Base-by-base conservation (phyloP, 2,113 vertebrate species). In the Pterocles gutturalis region DNA sequence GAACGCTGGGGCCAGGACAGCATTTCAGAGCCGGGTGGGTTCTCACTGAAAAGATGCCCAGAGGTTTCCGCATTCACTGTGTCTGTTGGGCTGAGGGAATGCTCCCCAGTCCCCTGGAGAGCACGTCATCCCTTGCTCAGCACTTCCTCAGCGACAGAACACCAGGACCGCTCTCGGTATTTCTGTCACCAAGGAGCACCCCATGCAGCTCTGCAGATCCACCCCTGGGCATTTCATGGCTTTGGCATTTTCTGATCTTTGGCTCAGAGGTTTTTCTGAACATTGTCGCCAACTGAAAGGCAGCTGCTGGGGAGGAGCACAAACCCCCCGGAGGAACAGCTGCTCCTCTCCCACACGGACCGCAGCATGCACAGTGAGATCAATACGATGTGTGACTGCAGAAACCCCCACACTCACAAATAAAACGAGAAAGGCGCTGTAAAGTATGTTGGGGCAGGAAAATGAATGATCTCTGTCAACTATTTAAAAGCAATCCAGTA, bases 401-500 rank as follows among this genome's bases (percentile, higher is more conserved):
- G 53, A 75, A 60, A 36, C 15, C 26, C 49, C 2, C 54, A 7
- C 76, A 70, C 60, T 16, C 33, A 51, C 66, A 55, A 53, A 94
- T 22, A 83, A 83, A 88, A 31, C 60, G 36, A 77, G 93, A 94
- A 97, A 83, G 1, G 8, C 11, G 6, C 66, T 18, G 7, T 76
- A 95, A 96, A 96, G 94, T 76, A 75, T 29, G 54, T 36, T 71
- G 78, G 77, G 91, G 90, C 87, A 92, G 85, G 89, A 95, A 97
- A 98, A 97, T 33, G 33, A 97, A 97, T 96, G 80, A 96, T 96
- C 91, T 90, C 76, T 97, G 97, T 96, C 98, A 94, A 82, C 95
- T 96, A 91, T 96, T 93, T 96, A 97, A 97, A 97, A 98, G 97
- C 90, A 97, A 98, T 92, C 92, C 95, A 96, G 94, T 97, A 97